Evolutionary conservation across 2,797 vertebrate species (phyloP).

Genomic region (Micromesistius poutassou): DNA sequence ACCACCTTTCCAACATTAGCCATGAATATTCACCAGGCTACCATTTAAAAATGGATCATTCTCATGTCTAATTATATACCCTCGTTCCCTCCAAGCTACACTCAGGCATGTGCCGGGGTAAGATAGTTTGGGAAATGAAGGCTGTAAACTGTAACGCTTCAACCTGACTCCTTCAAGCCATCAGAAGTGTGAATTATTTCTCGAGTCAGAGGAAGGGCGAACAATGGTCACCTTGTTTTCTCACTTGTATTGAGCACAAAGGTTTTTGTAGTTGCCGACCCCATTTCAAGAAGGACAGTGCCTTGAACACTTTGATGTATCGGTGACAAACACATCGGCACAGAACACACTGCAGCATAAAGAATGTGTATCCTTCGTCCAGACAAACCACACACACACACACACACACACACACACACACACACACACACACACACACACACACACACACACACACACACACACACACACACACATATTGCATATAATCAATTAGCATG

Average conservation of each 20-base stretch:
- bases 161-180: background rate
- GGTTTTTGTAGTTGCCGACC: too few relatives aligned
- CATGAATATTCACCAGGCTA: background rate
- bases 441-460: too few relatives aligned
- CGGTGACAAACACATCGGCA: background rate
- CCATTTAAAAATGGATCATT: background rate
- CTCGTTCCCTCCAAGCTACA: too few relatives aligned
- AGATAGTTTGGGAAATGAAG: background rate
- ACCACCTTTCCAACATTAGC: background rate
- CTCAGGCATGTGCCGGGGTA: too few relatives aligned
- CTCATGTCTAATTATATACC: too few relatives aligned
- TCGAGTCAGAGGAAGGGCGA: background rate
- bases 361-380: too few relatives aligned
- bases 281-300: too few relatives aligned
- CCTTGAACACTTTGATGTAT: background rate
- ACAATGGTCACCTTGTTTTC: background rate
- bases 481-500: slow-evolving; percentile 22
- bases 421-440: too few relatives aligned
- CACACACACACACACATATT: slow-evolving; percentile 10
- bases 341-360: too few relatives aligned
- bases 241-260: background rate
- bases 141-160: background rate
- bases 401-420: too few relatives aligned
- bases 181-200: background rate
- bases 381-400: background rate